Base-by-base conservation (phyloP, 2,888 invertebrate genomes). In the Neocrepidodera transversa region DNA sequence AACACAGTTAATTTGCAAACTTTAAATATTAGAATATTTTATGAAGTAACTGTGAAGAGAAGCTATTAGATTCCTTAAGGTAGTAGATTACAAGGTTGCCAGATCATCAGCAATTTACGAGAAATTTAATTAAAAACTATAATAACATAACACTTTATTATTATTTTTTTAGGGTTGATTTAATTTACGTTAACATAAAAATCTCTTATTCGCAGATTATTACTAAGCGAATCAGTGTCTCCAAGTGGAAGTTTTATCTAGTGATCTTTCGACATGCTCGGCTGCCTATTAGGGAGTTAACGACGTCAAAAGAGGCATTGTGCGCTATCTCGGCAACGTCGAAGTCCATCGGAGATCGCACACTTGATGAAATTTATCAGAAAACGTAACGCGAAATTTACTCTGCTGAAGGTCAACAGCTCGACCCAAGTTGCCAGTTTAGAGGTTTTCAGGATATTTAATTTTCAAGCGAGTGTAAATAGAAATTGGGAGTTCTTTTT, bases 241-340 rank as follows among this genome's bases (percentile, higher is more conserved):
- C 35, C 13, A 11, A 10, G 10, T 16, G 7, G n/a, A 17, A 16
- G 13, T 43, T 62, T 61, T 56, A 62, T 66, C 62, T 52, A 16
- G 40, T 28, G 32, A 66, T 64, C 66, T 62, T 61, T 62, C 55
- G 53, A 45, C 48, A 35, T 60, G 60, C 49, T 50, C 60, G 17
- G 17, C 3, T 59, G 51, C 60, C 60, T 64, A 60, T 60, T 61
- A 61, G 56, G 58, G 57, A 64, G 55, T 59, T 63, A 65, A 65
- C 63, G 58, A 61, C 61, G 66, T 63, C 59, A 58, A 53, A 62
- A 52, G 50, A 26, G 42, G 51, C 35, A 58, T 60, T 62, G 59
- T 60, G 56, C 48, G 50, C 48, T 61, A 54, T 63, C 55, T 59
- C 45, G 26, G 10, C 14, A 56, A 62, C 58, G 54, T 61, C 59